These are phyloP conservation scores for Eubasilissa splendida DNA, from an alignment of 2,888 invertebrate species.

Conservation along the genomic window DNA sequence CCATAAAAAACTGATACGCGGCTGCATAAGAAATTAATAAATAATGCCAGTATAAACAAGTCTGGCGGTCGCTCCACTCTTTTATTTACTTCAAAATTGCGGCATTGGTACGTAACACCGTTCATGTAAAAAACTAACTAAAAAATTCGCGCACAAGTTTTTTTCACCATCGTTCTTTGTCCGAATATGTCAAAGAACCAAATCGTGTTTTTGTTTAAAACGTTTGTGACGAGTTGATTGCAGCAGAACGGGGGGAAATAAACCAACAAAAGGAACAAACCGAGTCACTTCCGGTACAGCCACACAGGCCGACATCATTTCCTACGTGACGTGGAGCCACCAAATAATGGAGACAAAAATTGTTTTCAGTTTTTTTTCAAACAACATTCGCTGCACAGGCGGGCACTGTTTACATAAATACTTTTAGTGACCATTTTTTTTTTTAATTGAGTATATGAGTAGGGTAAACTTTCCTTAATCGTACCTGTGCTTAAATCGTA, in stretches of 20 bases:
- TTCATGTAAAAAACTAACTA: not conserved
- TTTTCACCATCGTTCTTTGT: slow-evolving; percentile 1
- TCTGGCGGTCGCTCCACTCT: too few relatives aligned
- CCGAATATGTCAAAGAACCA: slow-evolving; percentile 4
- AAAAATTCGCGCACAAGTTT: not conserved
- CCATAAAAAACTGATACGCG: too few relatives aligned
- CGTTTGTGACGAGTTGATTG: slow-evolving; percentile 8
- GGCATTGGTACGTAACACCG: too few relatives aligned
- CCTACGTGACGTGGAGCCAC: not conserved
- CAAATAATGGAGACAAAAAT: not conserved
- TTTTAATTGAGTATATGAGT: too few relatives aligned
- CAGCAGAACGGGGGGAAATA: not conserved
- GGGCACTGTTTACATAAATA: too few relatives aligned
- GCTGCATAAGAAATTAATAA: too few relatives aligned
- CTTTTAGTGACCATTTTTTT: too few relatives aligned
- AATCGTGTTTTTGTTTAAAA: not conserved
- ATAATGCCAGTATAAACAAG: too few relatives aligned
- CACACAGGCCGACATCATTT: not conserved
- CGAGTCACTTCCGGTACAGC: not conserved
- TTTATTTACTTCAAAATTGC: too few relatives aligned
- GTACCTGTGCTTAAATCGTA: too few relatives aligned
- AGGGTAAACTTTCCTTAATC: too few relatives aligned
- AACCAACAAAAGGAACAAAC: not conserved
- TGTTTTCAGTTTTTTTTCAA: not conserved
- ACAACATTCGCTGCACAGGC: not conserved